Base-by-base conservation (phyloP, 2,797 vertebrate species). In the Argyrosomus regius region DNA sequence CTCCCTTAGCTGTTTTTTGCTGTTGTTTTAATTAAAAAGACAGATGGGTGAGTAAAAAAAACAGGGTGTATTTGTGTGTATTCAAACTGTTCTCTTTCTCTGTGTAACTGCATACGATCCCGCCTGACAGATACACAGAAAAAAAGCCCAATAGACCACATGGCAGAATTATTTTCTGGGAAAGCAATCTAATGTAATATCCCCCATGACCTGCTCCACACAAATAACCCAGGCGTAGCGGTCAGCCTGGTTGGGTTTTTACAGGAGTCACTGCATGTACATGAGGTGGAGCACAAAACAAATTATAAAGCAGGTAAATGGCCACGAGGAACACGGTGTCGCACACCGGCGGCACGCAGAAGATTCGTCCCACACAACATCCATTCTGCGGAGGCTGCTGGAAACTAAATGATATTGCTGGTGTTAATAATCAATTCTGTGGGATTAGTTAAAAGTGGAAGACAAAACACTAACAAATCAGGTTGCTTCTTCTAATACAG, bases 141-240 rank as follows among this genome's bases (percentile, higher is more conserved):
- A 77, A 75, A 92, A 91, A 59, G 87, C 76, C 91, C 92, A 91
- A 84, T 79, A 92, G 92, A 92, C 81, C 88, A 83, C 92, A 77
- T 68, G 76, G 88, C 82, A 82, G 91, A 95, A 95, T 89, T 91
- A 95, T 94, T 95, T 95, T 89, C 84, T 49, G 72, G 90, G 87
- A 96, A 94, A 91, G 86, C 94, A 95, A 96, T 96, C 94, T 91
- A 94, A 94, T 93, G 88, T 89, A 94, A 93, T 90, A 93, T 95
- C 94, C 94, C 84, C 88, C 88, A 93, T 91, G 90, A 80, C 90
- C 80, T 64, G 53, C 87, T 83, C 83, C 75, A 84, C 84, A 94
- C 79, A 95, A 95, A 94, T 90, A 93, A 91, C 88, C 90, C 88
- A 92, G 84, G 69, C 82, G 86, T 88, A 81, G 89, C 87, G 94